A percentile compares a stretch with the other conserved stretches of the same genome.
Evolutionary conservation across 1,140 invertebrate species (phyloP).

Genomic region (Neoseiulus cucumeris): DNA sequence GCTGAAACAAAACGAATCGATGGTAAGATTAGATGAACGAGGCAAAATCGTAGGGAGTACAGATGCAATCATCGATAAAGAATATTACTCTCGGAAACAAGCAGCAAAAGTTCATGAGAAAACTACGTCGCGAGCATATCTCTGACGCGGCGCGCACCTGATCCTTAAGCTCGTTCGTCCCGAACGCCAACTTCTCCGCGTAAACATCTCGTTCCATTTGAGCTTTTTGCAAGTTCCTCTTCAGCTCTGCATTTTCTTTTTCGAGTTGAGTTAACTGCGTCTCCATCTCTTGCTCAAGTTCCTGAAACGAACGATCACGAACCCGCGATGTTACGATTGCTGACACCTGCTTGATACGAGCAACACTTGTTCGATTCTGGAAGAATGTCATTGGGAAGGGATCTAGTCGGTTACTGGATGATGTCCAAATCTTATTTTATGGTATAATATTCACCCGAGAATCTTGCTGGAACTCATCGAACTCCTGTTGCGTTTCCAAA

Average conservation of each 20-base stretch:
- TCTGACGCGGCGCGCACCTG: too few species aligned
- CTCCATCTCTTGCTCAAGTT: constrained; percentile 81
- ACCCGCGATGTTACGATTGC: too few species aligned
- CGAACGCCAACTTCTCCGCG: constrained; percentile 46
- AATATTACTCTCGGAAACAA: too few species aligned
- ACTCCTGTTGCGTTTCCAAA: neutral
- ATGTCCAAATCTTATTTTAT: neutral
- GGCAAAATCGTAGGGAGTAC: too few species aligned
- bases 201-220: constrained; percentile 61
- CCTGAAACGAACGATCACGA: constrained; percentile 21
- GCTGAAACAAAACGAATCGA: neutral
- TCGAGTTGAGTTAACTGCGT: constrained; percentile 70
- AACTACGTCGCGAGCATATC: too few species aligned
- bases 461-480: constrained; percentile 2
- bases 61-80: too few species aligned
- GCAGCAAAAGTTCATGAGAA: too few species aligned
- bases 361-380: neutral
- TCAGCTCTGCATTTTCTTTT: constrained; percentile 59
- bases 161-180: constrained; percentile 49
- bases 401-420: neutral
- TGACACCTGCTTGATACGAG: neutral
- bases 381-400: neutral
- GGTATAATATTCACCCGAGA: neutral
- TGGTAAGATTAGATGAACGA: too few species aligned
- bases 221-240: constrained; percentile 48